Percentiles rank a stretch among this genome's conserved stretches.
phyloP scores from a whole-genome alignment of 2,113 vertebrate genomes.

The Microcebus jonahi region DNA sequence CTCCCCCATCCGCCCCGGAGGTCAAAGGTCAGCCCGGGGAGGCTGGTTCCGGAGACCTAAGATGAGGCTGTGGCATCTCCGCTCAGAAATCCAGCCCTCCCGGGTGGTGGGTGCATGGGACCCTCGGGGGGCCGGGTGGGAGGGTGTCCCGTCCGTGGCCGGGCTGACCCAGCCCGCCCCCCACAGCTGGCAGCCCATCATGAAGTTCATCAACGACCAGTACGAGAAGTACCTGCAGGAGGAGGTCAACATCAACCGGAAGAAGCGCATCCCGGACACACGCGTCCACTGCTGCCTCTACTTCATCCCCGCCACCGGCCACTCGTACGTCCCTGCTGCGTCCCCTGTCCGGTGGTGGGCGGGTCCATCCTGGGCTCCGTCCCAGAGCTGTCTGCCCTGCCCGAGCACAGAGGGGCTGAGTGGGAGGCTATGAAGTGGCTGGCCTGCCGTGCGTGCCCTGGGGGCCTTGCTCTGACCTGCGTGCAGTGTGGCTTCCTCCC shows the following conservation, averaged over 20 bases:
- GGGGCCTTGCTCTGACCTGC: neutral
- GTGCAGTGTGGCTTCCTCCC: neutral
- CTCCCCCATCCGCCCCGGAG: fast-evolving
- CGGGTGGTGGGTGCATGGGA: fast-evolving
- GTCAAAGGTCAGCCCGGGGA: neutral
- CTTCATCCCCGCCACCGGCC: conserved; percentile 98
- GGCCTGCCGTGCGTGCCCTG: fast-evolving
- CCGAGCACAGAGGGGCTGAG: neutral
- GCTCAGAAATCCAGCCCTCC: neutral
- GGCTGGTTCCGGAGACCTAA: neutral
- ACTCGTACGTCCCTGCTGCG: conserved; percentile 88
- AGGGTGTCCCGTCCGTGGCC: fast-evolving
- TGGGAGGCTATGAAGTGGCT: neutral
- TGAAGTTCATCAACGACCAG: conserved; percentile 99
- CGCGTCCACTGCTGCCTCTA: conserved; percentile 99
- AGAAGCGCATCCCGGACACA: conserved; percentile 96
- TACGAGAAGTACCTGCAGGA: conserved; percentile 98
- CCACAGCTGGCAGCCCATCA: conserved; percentile 97
- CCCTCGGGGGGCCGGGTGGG: neutral
- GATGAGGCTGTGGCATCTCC: neutral
- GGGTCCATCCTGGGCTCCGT: neutral
- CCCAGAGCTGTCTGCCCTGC: neutral
- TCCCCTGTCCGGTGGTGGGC: neutral
- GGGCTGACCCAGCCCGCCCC: fast-evolving
- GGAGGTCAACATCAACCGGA: conserved; percentile 96